A percentile compares a stretch with the other conserved stretches of the same genome.
Evolutionary conservation across 1,140 invertebrate genomes (phyloP).

Genomic region (Globodera rostochiensis): DNA sequence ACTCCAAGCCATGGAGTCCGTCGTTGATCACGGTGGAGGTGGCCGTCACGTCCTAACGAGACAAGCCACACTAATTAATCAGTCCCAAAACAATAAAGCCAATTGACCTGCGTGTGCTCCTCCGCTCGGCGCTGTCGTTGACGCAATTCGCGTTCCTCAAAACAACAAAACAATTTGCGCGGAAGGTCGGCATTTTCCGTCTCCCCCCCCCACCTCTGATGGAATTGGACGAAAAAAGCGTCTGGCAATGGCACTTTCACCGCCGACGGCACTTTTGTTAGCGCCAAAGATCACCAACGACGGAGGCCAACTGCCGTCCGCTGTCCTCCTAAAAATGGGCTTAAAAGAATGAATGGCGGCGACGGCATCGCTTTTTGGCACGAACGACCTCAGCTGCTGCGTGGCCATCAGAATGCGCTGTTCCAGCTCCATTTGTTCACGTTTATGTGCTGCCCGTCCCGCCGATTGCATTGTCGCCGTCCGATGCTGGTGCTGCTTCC

Average conservation of each 20-base stretch:
- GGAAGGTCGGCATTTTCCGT: background rate
- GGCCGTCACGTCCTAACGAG: conserved; percentile 13
- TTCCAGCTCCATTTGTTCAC: conserved; percentile 9
- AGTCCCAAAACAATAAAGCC: background rate
- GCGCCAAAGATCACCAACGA: conserved; percentile 12
- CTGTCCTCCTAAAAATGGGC: background rate
- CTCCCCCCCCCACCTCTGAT: background rate
- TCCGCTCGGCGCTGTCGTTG: conserved; percentile 18
- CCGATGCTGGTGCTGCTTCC: background rate
- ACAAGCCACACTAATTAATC: background rate
- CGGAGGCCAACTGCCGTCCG: conserved; percentile 22
- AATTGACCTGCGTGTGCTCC: conserved; percentile 9
- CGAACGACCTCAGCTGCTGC: conserved; percentile 12
- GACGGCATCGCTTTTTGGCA: background rate
- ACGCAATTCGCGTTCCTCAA: conserved; percentile 19
- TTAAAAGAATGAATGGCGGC: background rate
- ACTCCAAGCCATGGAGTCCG: conserved; percentile 27
- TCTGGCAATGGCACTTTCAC: background rate
- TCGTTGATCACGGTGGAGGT: conserved; percentile 21
- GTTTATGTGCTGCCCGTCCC: background rate
- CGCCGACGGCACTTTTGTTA: conserved; percentile 3
- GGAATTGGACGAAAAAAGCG: conserved; percentile 23
- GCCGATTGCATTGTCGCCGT: background rate
- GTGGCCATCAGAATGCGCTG: conserved; percentile 27
- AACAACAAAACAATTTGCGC: background rate